Conservation (phyloP, 2,113 vertebrate species). For the Falcunculus frontatus region DNA sequence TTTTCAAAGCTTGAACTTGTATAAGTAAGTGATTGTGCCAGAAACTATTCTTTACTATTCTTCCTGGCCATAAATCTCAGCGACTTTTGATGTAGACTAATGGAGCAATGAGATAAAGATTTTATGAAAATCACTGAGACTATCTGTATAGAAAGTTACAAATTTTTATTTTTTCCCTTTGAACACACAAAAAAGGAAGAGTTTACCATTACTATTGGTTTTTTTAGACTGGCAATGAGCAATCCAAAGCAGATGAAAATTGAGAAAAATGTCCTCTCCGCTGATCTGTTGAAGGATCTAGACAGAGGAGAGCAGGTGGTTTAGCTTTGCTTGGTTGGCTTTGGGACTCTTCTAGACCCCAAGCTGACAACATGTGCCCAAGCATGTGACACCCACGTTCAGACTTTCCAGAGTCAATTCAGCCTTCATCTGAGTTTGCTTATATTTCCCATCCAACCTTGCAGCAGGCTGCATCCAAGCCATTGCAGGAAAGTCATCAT, state of each 20-base stretch:
- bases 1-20: background rate
- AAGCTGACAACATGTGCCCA: background rate
- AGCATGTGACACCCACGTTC: background rate
- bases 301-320: background rate
- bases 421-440: background rate
- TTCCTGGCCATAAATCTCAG: background rate
- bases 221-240: background rate
- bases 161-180: background rate
- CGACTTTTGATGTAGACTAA: background rate
- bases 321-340: background rate
- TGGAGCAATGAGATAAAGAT: background rate
- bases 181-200: background rate
- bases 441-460: background rate
- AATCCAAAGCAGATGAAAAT: background rate
- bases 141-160: background rate
- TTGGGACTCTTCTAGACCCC: background rate
- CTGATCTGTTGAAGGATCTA: background rate
- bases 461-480: background rate
- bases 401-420: background rate
- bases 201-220: background rate
- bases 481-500: background rate
- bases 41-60: background rate
- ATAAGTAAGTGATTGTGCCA: background rate
- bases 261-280: background rate
- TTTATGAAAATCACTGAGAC: background rate